Conservation (phyloP, 2,113 vertebrate species). For the Myxocyprinus asiaticus region DNA sequence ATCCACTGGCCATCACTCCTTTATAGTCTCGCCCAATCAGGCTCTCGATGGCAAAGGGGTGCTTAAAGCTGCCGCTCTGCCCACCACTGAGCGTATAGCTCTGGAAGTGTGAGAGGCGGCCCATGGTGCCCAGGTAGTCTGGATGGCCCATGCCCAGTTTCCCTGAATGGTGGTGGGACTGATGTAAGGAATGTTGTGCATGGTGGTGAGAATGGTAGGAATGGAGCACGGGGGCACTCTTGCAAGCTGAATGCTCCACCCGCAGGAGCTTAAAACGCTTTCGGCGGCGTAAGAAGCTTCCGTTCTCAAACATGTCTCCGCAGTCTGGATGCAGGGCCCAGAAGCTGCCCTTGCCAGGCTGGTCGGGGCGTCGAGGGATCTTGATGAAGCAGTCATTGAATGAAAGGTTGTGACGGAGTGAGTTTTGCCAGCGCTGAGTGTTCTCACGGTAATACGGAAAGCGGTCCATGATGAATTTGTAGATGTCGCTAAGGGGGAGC, state of each 20-base stretch:
- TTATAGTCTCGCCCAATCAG: conserved; percentile 95
- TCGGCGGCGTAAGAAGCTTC: conserved; percentile 86
- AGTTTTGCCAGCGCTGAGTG: conserved; percentile 93
- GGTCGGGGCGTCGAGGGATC: conserved; percentile 88
- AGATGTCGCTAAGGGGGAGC: conserved; percentile 92
- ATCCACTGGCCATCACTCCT: conserved; percentile 86
- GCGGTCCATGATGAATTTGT: conserved; percentile 94
- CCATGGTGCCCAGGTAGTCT: conserved; percentile 75
- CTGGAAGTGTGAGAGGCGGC: conserved; percentile 86
- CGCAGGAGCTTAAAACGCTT: conserved; percentile 91
- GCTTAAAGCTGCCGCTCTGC: conserved; percentile 84
- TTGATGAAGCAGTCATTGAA: conserved; percentile 96
- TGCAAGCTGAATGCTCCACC: conserved; percentile 80
- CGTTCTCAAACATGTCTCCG: conserved; percentile 94
- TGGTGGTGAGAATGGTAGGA: conserved; percentile 86
- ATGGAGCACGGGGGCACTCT: conserved; percentile 83
- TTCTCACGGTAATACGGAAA: conserved; percentile 93
- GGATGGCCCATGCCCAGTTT: conserved; percentile 72
- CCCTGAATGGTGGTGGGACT: conserved; percentile 73
- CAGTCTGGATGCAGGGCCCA: conserved; percentile 93
- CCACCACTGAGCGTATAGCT: conserved; percentile 69
- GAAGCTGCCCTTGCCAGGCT: conserved; percentile 91
- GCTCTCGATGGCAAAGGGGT: conserved; percentile 93
- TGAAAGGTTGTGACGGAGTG: conserved; percentile 89
- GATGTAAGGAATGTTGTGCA: conserved; percentile 77